Percentiles rank a stretch among this genome's conserved stretches.
Evolutionary conservation across 2,888 invertebrate genomes (phyloP).

Genomic region (Mactromeris polynyma): DNA sequence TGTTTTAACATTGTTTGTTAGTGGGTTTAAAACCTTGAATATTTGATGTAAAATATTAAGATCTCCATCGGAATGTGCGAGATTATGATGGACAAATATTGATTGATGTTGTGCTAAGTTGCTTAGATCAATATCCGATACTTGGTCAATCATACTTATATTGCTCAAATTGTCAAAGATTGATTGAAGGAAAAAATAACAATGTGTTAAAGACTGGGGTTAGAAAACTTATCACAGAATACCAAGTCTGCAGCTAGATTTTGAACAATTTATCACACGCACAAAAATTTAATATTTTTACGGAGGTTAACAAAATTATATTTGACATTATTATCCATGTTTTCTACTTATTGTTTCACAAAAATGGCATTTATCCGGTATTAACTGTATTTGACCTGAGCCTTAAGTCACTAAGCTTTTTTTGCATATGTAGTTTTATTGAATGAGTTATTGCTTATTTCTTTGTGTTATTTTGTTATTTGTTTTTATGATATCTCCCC

Average conservation of each 20-base stretch:
- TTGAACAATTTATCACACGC: neutral
- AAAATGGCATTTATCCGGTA: no score
- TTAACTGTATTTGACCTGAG: no score
- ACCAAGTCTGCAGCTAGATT: no score
- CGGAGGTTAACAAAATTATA: neutral
- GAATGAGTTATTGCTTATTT: neutral
- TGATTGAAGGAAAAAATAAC: neutral
- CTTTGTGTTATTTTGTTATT: neutral
- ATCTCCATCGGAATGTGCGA: neutral
- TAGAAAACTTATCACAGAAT: no score
- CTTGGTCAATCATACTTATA: neutral
- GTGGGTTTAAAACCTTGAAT: neutral
- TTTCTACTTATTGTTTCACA: no score
- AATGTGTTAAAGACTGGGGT: neutral
- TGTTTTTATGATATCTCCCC: neutral
- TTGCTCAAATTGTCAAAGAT: neutral
- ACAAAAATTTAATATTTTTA: neutral
- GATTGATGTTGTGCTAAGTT: neutral
- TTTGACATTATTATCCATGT: neutral
- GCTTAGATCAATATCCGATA: neutral
- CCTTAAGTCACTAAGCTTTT: no score
- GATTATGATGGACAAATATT: neutral
- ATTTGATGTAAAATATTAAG: neutral
- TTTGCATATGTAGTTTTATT: neutral
- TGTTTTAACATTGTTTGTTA: no score